These are phyloP conservation scores for Drosophila atroscutellata DNA, from an alignment of 2,888 invertebrate genomes.

Conservation along the genomic window DNA sequence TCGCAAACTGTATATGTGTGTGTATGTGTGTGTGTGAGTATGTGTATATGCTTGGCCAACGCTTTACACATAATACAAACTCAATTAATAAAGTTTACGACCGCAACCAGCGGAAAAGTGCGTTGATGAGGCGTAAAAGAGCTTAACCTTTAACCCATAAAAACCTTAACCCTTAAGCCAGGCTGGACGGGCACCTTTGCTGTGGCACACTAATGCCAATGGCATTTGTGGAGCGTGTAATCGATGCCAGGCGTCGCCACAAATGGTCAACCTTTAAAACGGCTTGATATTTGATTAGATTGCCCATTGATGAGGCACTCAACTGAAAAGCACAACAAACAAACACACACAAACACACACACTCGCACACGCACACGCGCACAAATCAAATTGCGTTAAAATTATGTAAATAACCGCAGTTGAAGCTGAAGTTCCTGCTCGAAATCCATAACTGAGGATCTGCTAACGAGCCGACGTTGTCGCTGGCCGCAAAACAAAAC, in stretches of 20 bases:
- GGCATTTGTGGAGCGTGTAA: conserved; percentile 42
- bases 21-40: not conserved
- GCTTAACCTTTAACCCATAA: conserved; percentile 51
- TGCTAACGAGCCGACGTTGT: conserved; percentile 52
- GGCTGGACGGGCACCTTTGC: conserved; percentile 17
- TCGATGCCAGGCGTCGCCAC: conserved; percentile 30
- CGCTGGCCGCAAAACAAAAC: conserved; percentile 27
- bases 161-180: conserved; percentile 6
- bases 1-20: not conserved
- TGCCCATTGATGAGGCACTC: conserved; percentile 51
- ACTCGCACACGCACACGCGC: not conserved
- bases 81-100: conserved; percentile 76
- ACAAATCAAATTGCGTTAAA: conserved; percentile 37
- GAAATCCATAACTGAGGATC: conserved; percentile 38
- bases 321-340: conserved; percentile 10
- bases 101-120: conserved; percentile 63
- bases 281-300: conserved; percentile 47
- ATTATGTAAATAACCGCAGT: conserved; percentile 59
- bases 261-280: conserved; percentile 49
- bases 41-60: conserved; percentile 2
- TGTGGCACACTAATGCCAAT: conserved; percentile 25
- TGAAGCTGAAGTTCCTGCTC: conserved; percentile 19
- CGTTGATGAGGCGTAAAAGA: conserved; percentile 74
- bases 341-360: not conserved
- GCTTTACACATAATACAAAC: conserved; percentile 62